Evolutionary conservation across 2,888 invertebrate genomes (phyloP).

Genomic region (Lydus trimaculatus): DNA sequence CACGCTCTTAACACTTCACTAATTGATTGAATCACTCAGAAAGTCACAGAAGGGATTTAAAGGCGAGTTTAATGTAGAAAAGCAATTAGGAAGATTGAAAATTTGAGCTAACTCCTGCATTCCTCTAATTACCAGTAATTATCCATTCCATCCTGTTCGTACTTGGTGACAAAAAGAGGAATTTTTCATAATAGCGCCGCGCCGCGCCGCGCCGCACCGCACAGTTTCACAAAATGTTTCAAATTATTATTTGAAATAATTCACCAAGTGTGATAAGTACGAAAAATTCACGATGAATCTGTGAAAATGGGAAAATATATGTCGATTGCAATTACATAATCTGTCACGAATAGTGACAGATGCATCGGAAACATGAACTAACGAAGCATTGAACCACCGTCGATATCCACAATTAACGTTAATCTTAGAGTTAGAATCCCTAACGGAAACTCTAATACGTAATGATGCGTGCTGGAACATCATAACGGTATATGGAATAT

Average conservation of each 20-base stretch:
- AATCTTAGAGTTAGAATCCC: conserved; percentile 40
- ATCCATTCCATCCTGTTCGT: conserved; percentile 26
- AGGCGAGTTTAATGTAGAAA: conserved; percentile 39
- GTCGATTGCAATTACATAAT: conserved; percentile 32
- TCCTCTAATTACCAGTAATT: conserved; percentile 49
- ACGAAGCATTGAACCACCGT: conserved; percentile 43
- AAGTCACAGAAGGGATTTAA: conserved; percentile 27
- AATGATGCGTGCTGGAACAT: conserved; percentile 51
- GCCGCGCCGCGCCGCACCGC: too few relatives aligned
- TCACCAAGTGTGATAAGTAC: not conserved
- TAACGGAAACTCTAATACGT: conserved; percentile 53
- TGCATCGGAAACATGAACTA: conserved; percentile 40
- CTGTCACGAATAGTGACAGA: conserved; percentile 37
- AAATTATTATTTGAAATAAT: not conserved
- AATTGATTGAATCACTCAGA: conserved; percentile 27
- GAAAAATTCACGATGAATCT: not conserved
- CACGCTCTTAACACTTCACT: conserved; percentile 21
- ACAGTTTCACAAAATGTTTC: not conserved
- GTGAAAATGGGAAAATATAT: not conserved
- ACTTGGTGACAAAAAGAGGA: not conserved
- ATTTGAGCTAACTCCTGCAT: conserved; percentile 40
- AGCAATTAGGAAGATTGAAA: conserved; percentile 45
- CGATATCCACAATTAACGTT: conserved; percentile 44
- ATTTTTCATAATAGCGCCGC: not conserved
- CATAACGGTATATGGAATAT: conserved; percentile 22